A percentile compares a stretch with the other conserved stretches of the same genome.
These are phyloP conservation scores for Euleptes europaea DNA, from an alignment of 2,113 vertebrate genomes.

Conservation along the genomic window DNA sequence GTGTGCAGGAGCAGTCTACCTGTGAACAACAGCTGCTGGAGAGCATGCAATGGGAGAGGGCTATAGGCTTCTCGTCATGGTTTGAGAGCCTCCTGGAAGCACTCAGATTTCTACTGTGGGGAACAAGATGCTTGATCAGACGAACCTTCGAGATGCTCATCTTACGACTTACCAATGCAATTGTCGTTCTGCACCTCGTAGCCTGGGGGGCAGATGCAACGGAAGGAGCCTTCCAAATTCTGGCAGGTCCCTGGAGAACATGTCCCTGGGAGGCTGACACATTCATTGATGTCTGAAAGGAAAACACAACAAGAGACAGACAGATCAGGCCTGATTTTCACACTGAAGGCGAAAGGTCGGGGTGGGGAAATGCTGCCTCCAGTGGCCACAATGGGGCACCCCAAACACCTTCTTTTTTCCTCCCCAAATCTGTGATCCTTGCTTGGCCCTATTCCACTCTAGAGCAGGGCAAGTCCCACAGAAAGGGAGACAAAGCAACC, in stretches of 20 bases:
- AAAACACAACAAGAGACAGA: neutral
- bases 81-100: neutral
- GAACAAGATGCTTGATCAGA: neutral
- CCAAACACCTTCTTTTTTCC: too few relatives aligned
- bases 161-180: conserved; percentile 82
- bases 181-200: conserved; percentile 91
- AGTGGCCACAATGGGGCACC: too few relatives aligned
- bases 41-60: too few relatives aligned
- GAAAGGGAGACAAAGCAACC: too few relatives aligned
- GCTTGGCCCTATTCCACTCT: too few relatives aligned
- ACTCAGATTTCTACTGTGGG: neutral
- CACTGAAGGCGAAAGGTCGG: neutral
- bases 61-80: neutral
- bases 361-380: neutral
- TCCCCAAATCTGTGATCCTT: too few relatives aligned
- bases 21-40: neutral
- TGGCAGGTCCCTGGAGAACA: conserved; percentile 93
- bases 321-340: too few relatives aligned
- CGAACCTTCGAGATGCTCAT: neutral
- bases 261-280: conserved; percentile 82
- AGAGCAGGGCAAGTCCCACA: too few relatives aligned
- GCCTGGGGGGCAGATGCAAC: conserved; percentile 90
- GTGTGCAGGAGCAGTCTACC: too few relatives aligned
- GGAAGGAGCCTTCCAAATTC: conserved; percentile 93
- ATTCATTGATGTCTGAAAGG: conserved; percentile 88